Evolutionary conservation across 2,797 vertebrate genomes (phyloP).

Genomic region (Manis pentadactyla): DNA sequence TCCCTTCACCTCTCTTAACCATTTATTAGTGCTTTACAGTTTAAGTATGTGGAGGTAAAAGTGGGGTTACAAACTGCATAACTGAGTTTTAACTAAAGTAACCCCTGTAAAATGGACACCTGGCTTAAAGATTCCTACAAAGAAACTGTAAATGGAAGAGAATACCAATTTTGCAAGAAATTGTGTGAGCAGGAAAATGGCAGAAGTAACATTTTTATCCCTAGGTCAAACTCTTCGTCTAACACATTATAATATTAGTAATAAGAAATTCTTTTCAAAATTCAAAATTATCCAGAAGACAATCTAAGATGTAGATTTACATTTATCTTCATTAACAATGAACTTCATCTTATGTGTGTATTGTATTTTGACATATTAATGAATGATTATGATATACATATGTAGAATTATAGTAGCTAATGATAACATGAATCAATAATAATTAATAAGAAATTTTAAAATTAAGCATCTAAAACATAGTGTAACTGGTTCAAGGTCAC

Average conservation of each 20-base stretch:
- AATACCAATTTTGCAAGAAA: slow-evolving; percentile 3
- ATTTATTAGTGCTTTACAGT: neutral
- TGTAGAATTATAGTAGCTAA: neutral
- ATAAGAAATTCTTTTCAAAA: neutral
- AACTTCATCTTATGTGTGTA: neutral
- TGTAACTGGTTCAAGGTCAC: neutral
- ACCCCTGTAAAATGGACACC: neutral
- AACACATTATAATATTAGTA: neutral
- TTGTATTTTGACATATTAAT: neutral
- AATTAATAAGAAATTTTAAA: slow-evolving; percentile 9
- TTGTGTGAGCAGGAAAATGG: neutral
- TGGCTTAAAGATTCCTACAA: neutral
- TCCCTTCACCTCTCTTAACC: neutral
- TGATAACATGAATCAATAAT: neutral
- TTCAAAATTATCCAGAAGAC: neutral
- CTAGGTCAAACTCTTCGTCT: neutral
- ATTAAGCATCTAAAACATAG: neutral
- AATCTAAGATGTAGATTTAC: neutral
- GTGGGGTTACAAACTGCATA: neutral
- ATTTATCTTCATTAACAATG: slow-evolving; percentile 12
- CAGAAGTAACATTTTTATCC: neutral
- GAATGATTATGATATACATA: neutral
- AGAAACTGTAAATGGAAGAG: neutral
- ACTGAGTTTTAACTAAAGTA: slow-evolving; percentile 1
- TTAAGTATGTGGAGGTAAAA: neutral